Evolutionary conservation across 2,888 invertebrate genomes (phyloP), one percentile per base, ranked within the genome.

Genomic region (Gryllus longicercus): DNA sequence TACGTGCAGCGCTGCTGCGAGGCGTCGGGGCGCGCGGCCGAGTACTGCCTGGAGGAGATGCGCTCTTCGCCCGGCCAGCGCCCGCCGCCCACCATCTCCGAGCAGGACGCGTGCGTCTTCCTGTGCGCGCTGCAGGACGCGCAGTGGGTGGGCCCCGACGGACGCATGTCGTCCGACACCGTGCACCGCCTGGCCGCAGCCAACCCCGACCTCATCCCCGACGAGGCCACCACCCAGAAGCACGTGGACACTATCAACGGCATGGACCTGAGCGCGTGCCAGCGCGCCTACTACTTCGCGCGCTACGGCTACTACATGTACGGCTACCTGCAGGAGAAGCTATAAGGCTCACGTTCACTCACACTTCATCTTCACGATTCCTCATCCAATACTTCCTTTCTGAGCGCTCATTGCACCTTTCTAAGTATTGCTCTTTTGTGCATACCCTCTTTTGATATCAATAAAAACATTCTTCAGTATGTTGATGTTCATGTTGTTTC

Each of bases 71-170:
- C 63, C 14, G 16, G 63, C 14, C 63, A 63, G 63, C 63, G 63
- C 14, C 63, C 63, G n/a, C n/a, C 63, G 16, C 63, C 63, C n/a
- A 14, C 63, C 63, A n/a, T 63, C 63, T 18, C 16, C n/a, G 63
- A 63, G n/a, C 16, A 63, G 63, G 63, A 63, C 63, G 63, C 63
- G 63, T 63, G 63, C n/a, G 63, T 63, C 16, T 63, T 63, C 63
- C 63, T 63, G 63, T 63, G 63, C n/a, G 63, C 63, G 63, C 63
- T 63, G 63, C 63, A n/a, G 16, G 63, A 63, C 63, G 63, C 63
- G 16, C 63, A 63, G 63, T 63, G 63, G 63, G 63, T 63, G 63
- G 63, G n/a, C 63, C 4, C 14, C 14, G 63, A 63, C 14, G 63
- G 63, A 0, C 63, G 63, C 63, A 63, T 63, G 63, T 63, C 63